A percentile compares a stretch with the other conserved stretches of the same genome.
Conservation (phyloP, 2,797 vertebrate genomes). For the Crax fasciolata region DNA sequence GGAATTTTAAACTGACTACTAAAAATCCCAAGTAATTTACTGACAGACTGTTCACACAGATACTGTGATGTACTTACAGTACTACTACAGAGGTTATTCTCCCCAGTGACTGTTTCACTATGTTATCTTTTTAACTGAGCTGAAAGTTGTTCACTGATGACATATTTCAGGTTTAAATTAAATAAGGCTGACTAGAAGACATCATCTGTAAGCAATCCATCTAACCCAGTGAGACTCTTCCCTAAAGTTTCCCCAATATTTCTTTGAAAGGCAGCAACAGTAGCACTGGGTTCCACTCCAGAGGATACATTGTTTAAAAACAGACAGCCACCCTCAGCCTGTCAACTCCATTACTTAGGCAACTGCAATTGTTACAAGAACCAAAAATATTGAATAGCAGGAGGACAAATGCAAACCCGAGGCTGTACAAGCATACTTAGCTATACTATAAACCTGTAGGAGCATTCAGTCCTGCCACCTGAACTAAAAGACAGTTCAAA, state of each 20-base stretch:
- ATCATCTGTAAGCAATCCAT: not conserved
- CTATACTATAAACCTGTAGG: not conserved
- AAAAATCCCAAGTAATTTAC: constrained; percentile 27
- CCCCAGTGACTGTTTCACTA: not conserved
- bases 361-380: not conserved
- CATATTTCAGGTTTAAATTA: not conserved
- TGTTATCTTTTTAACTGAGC: not conserved
- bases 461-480: not conserved
- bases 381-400: not conserved
- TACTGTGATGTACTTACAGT: constrained; percentile 78
- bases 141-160: not conserved
- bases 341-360: not conserved
- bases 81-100: not conserved
- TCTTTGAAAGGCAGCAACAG: not conserved
- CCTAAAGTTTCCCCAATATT: not conserved
- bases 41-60: constrained; percentile 46
- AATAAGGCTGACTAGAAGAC: not conserved
- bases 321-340: not conserved
- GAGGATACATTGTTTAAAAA: not conserved
- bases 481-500: constrained; percentile 19
- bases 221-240: not conserved
- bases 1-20: not conserved
- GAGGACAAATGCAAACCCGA: not conserved
- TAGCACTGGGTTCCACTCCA: not conserved
- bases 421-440: not conserved